These are phyloP conservation scores for Malurus elegans DNA, from an alignment of 2,113 vertebrate species.

Conservation along the genomic window DNA sequence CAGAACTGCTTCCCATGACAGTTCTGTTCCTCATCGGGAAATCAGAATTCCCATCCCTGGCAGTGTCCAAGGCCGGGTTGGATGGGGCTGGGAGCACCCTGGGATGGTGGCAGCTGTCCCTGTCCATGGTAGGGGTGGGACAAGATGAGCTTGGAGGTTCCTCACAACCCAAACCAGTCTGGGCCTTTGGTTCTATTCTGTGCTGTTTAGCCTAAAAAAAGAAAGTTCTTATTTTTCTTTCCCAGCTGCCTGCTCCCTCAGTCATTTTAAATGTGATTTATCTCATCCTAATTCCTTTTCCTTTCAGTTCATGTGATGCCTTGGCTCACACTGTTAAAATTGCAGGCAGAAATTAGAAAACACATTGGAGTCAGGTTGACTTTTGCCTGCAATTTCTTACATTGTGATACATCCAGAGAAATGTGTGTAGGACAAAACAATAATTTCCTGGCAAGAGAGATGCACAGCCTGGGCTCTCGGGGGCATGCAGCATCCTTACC, in stretches of 20 bases:
- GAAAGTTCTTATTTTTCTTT: neutral
- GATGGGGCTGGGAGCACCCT: neutral
- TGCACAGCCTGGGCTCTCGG: neutral
- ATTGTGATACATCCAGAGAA: neutral
- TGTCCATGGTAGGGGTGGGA: neutral
- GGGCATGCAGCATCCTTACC: neutral
- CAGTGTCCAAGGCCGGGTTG: neutral
- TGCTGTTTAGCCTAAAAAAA: neutral
- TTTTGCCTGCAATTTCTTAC: neutral
- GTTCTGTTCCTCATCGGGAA: fast-evolving
- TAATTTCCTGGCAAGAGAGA: neutral
- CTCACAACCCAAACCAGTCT: neutral
- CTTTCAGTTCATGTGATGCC: neutral
- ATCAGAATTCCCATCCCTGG: neutral
- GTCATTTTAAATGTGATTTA: neutral
- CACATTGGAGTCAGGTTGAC: neutral
- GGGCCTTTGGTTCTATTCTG: neutral
- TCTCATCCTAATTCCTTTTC: neutral
- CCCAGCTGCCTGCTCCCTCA: neutral
- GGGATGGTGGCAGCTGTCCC: neutral
- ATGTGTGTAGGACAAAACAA: neutral
- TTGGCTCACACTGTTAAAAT: neutral
- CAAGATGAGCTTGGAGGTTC: neutral
- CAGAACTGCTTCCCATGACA: neutral
- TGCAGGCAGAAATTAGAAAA: neutral